A percentile compares a stretch with the other conserved stretches of the same genome.
These are phyloP conservation scores for Chalcosyrphus nemorum DNA, from an alignment of 2,888 invertebrate species.

Conservation along the genomic window DNA sequence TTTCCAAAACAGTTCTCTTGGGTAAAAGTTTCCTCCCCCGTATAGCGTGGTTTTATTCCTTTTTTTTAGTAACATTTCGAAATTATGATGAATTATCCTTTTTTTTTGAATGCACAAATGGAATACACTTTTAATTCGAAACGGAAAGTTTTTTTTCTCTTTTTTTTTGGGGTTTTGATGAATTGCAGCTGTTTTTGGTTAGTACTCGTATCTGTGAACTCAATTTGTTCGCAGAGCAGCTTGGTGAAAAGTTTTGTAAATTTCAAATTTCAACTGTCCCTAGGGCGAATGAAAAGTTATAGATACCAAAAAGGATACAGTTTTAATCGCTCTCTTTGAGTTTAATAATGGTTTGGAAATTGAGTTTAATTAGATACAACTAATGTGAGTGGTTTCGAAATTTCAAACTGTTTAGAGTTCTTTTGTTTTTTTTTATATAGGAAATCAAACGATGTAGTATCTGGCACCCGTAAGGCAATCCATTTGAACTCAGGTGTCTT, in stretches of 20 bases:
- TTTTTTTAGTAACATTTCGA: conserved; percentile 1
- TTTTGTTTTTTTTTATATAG: too few species aligned
- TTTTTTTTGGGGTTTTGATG: too few species aligned
- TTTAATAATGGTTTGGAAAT: background rate
- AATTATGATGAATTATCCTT: conserved; percentile 28
- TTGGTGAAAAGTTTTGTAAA: background rate
- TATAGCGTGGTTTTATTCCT: background rate
- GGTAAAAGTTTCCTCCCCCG: conserved; percentile 6
- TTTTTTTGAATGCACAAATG: conserved; percentile 17
- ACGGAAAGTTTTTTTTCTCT: too few species aligned
- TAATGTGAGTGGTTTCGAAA: too few species aligned
- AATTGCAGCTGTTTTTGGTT: conserved; percentile 2
- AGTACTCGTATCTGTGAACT: conserved; percentile 11
- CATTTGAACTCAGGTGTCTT: background rate
- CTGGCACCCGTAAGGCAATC: background rate
- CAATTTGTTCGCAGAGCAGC: background rate
- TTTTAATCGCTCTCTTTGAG: background rate
- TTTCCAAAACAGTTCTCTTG: background rate
- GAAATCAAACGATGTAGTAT: background rate
- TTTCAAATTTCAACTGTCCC: background rate
- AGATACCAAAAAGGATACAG: background rate
- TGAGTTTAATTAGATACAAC: background rate
- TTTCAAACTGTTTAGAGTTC: too few species aligned
- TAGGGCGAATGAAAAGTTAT: background rate
- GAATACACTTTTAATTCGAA: conserved; percentile 29